Conservation (phyloP, 1,140 invertebrate species). For the Drosophila kikkawai region DNA sequence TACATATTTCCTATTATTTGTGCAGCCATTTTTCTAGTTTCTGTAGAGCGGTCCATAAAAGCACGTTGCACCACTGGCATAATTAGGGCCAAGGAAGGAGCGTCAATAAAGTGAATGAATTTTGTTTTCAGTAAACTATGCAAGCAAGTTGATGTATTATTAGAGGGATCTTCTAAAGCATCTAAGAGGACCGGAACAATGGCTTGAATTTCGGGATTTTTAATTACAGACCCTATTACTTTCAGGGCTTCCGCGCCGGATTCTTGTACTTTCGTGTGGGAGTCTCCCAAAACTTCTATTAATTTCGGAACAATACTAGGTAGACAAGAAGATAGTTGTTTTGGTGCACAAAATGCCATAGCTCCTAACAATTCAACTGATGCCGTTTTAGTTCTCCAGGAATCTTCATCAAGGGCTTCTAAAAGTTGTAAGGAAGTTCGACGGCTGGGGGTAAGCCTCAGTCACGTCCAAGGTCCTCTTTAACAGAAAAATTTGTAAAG, state of each 20-base stretch:
- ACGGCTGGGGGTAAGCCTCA: no score
- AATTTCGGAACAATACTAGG: constrained; percentile 99
- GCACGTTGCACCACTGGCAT: constrained; percentile 99
- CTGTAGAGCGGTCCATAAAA: constrained; percentile 98
- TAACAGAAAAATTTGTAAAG: no score
- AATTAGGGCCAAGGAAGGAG: constrained; percentile 98
- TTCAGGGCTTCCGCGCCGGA: constrained; percentile 97
- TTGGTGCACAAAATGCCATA: constrained; percentile 99
- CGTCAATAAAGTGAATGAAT: constrained; percentile 99
- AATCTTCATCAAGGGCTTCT: constrained; percentile 97
- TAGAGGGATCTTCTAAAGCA: constrained; percentile 98
- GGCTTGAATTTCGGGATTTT: constrained; percentile 99
- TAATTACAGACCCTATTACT: constrained; percentile 98
- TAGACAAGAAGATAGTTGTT: constrained; percentile 98
- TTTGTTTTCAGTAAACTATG: constrained; percentile 98
- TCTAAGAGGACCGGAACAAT: constrained; percentile 96
- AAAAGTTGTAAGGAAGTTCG: no score
- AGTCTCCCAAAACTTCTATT: constrained; percentile 98
- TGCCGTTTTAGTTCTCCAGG: constrained; percentile 99
- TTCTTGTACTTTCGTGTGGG: constrained; percentile 99
- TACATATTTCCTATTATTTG: constrained; percentile 99
- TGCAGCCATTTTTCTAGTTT: constrained; percentile 99
- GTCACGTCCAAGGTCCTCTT: no score
- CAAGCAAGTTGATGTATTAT: constrained; percentile 96
- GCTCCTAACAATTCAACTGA: constrained; percentile 98